phyloP scores from a whole-genome alignment of 2,888 invertebrate species.

The Axea sp. region DNA sequence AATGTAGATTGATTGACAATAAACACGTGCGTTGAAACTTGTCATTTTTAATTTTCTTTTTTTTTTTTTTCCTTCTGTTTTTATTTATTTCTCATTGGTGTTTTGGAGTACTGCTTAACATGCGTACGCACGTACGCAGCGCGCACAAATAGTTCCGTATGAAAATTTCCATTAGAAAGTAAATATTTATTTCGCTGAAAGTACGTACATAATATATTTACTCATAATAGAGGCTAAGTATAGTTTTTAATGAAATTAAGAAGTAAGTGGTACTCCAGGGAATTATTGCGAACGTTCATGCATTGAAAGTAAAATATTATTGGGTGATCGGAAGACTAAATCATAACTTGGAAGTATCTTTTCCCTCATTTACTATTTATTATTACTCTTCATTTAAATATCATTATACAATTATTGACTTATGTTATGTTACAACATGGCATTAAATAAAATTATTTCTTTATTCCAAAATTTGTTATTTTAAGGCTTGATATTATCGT shows the following conservation, averaged over 20 bases:
- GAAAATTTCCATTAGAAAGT: conserved; percentile 51
- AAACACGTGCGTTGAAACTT: conserved; percentile 62
- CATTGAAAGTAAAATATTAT: no score
- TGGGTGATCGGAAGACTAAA: background rate
- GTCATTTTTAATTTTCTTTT: conserved; percentile 7
- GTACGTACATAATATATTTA: conserved; percentile 56
- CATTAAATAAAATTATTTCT: no score
- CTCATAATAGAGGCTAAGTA: conserved; percentile 58
- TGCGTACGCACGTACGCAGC: conserved; percentile 13
- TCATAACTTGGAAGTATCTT: no score
- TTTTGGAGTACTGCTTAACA: conserved; percentile 11
- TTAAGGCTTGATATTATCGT: conserved; percentile 20
- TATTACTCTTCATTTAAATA: no score
- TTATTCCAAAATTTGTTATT: conserved; percentile 20
- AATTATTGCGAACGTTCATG: background rate
- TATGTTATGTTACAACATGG: no score
- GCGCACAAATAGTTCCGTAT: conserved; percentile 56
- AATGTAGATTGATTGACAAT: conserved; percentile 58
- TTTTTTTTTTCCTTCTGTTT: background rate
- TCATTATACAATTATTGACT: no score
- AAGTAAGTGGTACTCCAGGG: conserved; percentile 29
- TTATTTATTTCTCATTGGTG: background rate
- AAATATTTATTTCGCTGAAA: conserved; percentile 58
- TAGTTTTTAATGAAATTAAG: conserved; percentile 52
- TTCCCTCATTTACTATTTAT: no score